A percentile compares a stretch with the other conserved stretches of the same genome.
phyloP scores from a whole-genome alignment of 2,888 invertebrate genomes.

The Ariolimax columbianus region DNA sequence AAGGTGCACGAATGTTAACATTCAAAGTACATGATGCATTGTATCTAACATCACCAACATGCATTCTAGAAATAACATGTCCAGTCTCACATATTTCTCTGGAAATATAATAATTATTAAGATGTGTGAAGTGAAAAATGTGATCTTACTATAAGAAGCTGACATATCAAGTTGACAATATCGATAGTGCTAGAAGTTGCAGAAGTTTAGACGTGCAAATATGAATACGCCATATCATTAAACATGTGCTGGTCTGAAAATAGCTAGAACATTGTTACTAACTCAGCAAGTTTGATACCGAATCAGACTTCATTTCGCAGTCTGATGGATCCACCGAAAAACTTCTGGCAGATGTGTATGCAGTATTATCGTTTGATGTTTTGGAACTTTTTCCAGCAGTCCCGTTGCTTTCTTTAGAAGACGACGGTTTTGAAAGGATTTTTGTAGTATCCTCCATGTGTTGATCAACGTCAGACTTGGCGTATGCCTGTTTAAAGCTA shows the following conservation, averaged over 20 bases:
- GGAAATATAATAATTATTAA: no score
- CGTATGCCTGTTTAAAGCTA: not conserved
- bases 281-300: conserved; percentile 33
- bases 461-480: not conserved
- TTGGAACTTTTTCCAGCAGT: conserved; percentile 7
- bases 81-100: no score
- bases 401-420: not conserved
- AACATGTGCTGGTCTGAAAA: not conserved
- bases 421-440: not conserved
- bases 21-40: no score
- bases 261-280: not conserved
- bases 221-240: not conserved
- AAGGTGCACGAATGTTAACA: no score
- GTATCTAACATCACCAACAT: no score
- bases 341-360: not conserved
- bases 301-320: conserved; percentile 26
- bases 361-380: not conserved
- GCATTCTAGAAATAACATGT: no score
- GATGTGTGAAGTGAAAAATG: not conserved
- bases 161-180: not conserved
- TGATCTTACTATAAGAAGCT: not conserved
- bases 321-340: not conserved
- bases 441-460: not conserved
- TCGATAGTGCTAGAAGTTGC: not conserved
- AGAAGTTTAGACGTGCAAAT: not conserved